Evolutionary conservation across 2,797 vertebrate genomes (phyloP).

Genomic region (Rhyacichthys aspro): DNA sequence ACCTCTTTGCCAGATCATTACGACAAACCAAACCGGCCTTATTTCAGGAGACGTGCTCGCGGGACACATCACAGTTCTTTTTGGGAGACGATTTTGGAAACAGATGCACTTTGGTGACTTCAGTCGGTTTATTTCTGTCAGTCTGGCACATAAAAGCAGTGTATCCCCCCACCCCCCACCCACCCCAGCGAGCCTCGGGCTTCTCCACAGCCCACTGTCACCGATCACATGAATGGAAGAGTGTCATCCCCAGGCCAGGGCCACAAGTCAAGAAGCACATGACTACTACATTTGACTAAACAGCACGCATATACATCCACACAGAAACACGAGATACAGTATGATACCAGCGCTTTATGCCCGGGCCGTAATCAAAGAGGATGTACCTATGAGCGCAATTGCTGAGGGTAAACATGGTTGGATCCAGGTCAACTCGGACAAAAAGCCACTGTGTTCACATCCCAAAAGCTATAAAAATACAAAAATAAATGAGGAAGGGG

Average conservation of each 20-base stretch:
- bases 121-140: conserved; percentile 49
- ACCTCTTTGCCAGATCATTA: no score
- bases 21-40: no score
- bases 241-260: conserved; percentile 68
- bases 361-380: conserved; percentile 14
- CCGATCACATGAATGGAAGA: conserved; percentile 71
- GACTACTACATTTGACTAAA: conserved; percentile 62
- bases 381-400: conserved; percentile 6
- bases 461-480: conserved; percentile 14
- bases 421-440: conserved; percentile 52
- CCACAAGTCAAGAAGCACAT: conserved; percentile 75
- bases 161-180: conserved; percentile 44
- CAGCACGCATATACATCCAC: conserved; percentile 38
- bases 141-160: conserved; percentile 39
- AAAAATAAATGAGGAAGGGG: background rate
- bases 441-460: conserved; percentile 41
- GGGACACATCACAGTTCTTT: background rate
- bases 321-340: conserved; percentile 19
- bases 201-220: conserved; percentile 38
- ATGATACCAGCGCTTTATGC: conserved; percentile 17
- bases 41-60: no score
- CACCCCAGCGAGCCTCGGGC: conserved; percentile 31
- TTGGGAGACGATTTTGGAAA: conserved; percentile 13
- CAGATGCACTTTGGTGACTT: conserved; percentile 29
- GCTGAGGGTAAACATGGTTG: conserved; percentile 43